A percentile compares a stretch with the other conserved stretches of the same genome.
Evolutionary conservation across 2,797 vertebrate species (phyloP).

Genomic region (Heterohyrax brucei): DNA sequence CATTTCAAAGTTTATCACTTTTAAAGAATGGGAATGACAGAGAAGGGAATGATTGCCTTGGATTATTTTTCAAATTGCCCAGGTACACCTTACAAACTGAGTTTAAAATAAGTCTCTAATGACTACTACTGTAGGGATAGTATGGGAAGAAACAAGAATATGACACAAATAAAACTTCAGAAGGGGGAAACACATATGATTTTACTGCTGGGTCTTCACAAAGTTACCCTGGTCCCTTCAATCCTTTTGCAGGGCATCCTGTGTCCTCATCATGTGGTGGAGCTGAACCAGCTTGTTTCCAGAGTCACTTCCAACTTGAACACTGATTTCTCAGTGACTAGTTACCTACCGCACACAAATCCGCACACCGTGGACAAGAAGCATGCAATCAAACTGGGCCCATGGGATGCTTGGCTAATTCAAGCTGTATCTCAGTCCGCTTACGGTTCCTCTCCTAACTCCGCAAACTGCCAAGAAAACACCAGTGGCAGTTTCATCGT

Average conservation of each 20-base stretch:
- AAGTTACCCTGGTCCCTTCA: slow-evolving; percentile 11
- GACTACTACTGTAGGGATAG: background rate
- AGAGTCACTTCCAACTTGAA: background rate
- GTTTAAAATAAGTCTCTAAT: slow-evolving; percentile 30
- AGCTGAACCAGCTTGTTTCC: background rate
- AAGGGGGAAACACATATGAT: background rate
- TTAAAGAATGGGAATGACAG: slow-evolving; percentile 42
- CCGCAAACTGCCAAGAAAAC: background rate
- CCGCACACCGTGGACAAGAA: background rate
- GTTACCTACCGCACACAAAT: background rate
- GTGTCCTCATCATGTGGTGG: background rate
- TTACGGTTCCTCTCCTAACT: background rate
- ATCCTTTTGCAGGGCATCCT: background rate
- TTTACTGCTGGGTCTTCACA: background rate
- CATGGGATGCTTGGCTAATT: background rate
- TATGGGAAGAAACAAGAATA: background rate
- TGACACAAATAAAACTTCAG: background rate
- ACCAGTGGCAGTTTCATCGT: background rate
- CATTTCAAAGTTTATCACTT: slow-evolving; percentile 10
- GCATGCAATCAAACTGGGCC: background rate
- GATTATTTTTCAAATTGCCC: background rate
- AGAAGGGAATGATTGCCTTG: background rate
- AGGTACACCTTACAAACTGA: background rate
- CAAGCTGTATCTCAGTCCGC: background rate
- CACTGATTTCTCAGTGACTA: slow-evolving; percentile 21